These are phyloP conservation scores for Sebastes variabilis DNA, from an alignment of 2,797 vertebrate species.

Conservation along the genomic window DNA sequence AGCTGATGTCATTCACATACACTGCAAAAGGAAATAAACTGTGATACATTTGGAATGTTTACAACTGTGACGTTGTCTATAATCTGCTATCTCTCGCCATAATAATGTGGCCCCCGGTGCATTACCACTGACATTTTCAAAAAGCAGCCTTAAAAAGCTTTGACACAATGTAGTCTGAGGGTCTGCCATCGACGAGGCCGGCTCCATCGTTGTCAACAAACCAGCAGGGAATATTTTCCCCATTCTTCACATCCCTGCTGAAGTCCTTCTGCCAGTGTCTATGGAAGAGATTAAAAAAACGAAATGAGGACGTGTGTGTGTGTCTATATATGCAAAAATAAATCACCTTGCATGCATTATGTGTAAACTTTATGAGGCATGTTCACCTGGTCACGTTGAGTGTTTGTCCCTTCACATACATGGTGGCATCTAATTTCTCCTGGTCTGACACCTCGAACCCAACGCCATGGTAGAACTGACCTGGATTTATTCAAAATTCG, in stretches of 20 bases:
- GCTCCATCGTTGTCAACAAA: slow-evolving; percentile 87
- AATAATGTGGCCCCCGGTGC: background rate
- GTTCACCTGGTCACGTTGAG: slow-evolving; percentile 89
- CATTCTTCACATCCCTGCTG: slow-evolving; percentile 70
- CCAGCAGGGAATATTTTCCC: slow-evolving; percentile 86
- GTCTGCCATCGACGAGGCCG: slow-evolving; percentile 87
- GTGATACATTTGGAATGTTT: no score
- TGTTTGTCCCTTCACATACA: slow-evolving; percentile 87
- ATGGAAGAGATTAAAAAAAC: background rate
- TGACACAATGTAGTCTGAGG: slow-evolving; percentile 86
- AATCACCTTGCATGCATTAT: background rate
- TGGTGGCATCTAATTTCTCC: slow-evolving; percentile 84
- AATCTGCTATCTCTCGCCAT: background rate
- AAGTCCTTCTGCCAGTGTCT: slow-evolving; percentile 92
- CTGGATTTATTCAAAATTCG: slow-evolving; percentile 49
- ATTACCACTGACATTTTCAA: background rate
- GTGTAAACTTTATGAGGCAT: background rate
- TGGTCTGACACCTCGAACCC: slow-evolving; percentile 84
- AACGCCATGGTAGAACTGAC: slow-evolving; percentile 90
- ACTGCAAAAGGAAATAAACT: no score
- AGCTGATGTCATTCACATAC: no score
- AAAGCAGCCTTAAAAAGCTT: slow-evolving; percentile 47
- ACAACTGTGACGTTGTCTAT: no score
- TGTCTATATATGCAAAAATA: background rate
- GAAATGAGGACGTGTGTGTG: background rate